Conservation (phyloP, 2,888 invertebrate species). For the Hirtodrosophila cameraria region DNA sequence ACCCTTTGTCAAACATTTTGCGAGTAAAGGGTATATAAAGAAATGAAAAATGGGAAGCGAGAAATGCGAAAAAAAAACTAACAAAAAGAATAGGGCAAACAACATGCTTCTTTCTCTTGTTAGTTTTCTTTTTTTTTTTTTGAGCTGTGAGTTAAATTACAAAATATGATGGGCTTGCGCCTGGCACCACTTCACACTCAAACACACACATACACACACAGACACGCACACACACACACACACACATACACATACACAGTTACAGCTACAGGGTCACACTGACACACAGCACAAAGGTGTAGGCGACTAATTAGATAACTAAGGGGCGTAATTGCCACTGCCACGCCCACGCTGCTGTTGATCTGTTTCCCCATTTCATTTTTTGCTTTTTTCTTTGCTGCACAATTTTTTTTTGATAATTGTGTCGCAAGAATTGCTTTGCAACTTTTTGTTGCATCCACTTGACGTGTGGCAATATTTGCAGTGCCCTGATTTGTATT, state of each 20-base stretch:
- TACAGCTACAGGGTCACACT: constrained; percentile 54
- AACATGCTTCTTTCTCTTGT: constrained; percentile 22
- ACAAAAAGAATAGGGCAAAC: constrained; percentile 40
- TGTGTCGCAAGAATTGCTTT: constrained; percentile 47
- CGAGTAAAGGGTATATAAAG: constrained; percentile 3
- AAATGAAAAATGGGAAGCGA: constrained; percentile 8
- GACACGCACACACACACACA: constrained; percentile 24
- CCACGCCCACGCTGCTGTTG: constrained; percentile 53
- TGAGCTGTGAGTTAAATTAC: constrained; percentile 53
- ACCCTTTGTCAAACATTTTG: no score
- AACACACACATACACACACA: constrained; percentile 14
- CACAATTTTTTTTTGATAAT: constrained; percentile 48
- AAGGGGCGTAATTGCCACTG: constrained; percentile 80
- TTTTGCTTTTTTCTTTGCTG: constrained; percentile 34
- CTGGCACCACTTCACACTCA: constrained; percentile 82
- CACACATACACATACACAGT: constrained; percentile 68
- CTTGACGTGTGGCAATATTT: constrained; percentile 49
- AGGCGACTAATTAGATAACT: constrained; percentile 83
- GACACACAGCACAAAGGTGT: constrained; percentile 39
- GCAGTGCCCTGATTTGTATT: constrained; percentile 58
- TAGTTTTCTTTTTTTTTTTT: constrained; percentile 23
- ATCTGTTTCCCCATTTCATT: constrained; percentile 26
- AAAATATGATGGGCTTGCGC: constrained; percentile 82
- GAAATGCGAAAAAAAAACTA: constrained; percentile 2
- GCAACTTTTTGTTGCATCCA: constrained; percentile 48